Evolutionary conservation across 2,888 invertebrate species (phyloP).

Genomic region (Drosophila pseudotakahashii): DNA sequence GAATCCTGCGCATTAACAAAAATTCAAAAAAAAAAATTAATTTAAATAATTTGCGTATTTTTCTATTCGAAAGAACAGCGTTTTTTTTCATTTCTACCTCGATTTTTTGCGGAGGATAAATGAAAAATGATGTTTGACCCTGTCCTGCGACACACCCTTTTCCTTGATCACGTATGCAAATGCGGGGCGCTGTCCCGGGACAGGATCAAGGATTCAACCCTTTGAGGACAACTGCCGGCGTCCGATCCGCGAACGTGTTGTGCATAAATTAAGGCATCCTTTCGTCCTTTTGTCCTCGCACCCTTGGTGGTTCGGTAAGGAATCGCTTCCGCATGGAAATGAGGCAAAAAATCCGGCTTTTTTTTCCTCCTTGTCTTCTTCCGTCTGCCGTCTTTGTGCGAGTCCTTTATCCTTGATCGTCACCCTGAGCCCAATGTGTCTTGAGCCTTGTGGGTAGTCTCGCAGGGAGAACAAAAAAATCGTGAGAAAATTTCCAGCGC

Average conservation of each 20-base stretch:
- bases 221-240: slow-evolving; percentile 44
- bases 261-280: slow-evolving; percentile 76
- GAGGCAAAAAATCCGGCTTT: slow-evolving; percentile 82
- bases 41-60: slow-evolving; percentile 71
- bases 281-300: slow-evolving; percentile 52
- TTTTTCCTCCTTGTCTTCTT: slow-evolving; percentile 61
- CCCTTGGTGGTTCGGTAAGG: slow-evolving; percentile 67
- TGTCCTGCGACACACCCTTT: slow-evolving; percentile 64
- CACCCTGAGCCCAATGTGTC: slow-evolving; percentile 54
- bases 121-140: slow-evolving; percentile 74
- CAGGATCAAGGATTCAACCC: slow-evolving; percentile 68
- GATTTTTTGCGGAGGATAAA: slow-evolving; percentile 38
- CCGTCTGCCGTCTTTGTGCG: slow-evolving; percentile 47
- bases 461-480: slow-evolving; percentile 55
- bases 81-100: slow-evolving; percentile 42
- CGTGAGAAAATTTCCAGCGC: slow-evolving; percentile 74
- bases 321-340: slow-evolving; percentile 79
- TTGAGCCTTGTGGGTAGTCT: slow-evolving; percentile 67
- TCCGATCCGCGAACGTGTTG: slow-evolving; percentile 77
- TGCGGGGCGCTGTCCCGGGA: slow-evolving; percentile 61
- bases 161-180: slow-evolving; percentile 79
- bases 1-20: slow-evolving; percentile 34
- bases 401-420: slow-evolving; percentile 69
- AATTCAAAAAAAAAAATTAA: slow-evolving; percentile 13
- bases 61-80: slow-evolving; percentile 60